Base-by-base conservation (phyloP, 2,888 invertebrate species). In the Arenicola marina region DNA sequence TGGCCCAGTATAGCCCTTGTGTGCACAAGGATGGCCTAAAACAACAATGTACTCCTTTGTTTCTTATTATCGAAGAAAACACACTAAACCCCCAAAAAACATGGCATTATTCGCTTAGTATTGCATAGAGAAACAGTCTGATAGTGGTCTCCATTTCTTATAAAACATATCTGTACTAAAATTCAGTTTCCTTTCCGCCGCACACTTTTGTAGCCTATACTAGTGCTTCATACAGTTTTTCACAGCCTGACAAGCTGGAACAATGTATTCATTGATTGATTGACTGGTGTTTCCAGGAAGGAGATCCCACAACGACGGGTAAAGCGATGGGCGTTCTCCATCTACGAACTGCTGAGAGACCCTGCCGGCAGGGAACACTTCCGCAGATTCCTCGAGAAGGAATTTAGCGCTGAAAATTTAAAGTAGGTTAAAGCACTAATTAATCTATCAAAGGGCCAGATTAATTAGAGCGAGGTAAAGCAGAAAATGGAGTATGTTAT, bases 331-430 rank as follows among this genome's bases (percentile, higher is more conserved):
- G 94, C 93, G 21, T 98, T 99, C 85, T 92, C 93, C 75, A 89
- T 99, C 61, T 91, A 95, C 69, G 99, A 99, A 84, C 86, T 99
- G 60, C 86, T 99, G 4, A 91, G 91, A 72, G 99, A 99, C 87
- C 89, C 93, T n/a, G 89, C 95, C 18, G 99, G 66, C n/a, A 87
- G 92, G 71, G 98, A 99, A 59, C 97, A 98, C 84, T 97, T 99
- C 84, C 91, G 92, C 68, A 90, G 90, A 80, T 99, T 99, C 85
- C 88, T 99, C 54, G 93, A 93, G 79, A 99, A 98, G 84, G 98
- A 99, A 86, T 99, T 98, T 85, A 96, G 96, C 77, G 95, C 94
- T 53, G 99, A 99, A 87, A 99, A 99, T 86, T 88, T 99, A 75
- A 94, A 94, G 94, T 96, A 82, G 87, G 88, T 73, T 4, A 21